Evolutionary conservation across 2,888 invertebrate species (phyloP), one percentile per base, ranked within the genome.

Genomic region (Agrochola circellaris): DNA sequence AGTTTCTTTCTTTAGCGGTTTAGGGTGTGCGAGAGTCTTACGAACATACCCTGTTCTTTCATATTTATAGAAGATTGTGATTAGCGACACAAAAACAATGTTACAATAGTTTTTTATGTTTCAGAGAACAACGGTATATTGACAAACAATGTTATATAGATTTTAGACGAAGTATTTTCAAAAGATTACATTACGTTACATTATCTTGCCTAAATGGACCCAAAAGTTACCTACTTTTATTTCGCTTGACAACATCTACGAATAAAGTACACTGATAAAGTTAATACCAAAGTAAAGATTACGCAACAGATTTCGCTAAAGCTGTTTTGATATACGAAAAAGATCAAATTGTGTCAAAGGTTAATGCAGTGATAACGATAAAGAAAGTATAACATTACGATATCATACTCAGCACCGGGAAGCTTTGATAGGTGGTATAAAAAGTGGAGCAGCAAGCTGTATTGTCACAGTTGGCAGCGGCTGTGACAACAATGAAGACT

Each of bases 401-500:
- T 54, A 71, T 2, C n/a, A 64, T 62, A 71, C 26, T 38, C 11
- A 13, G 61, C 17, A 61, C 48, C 56, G 67, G 34, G 38, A 65
- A 56, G 42, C 34, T n/a, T 65, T 15, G 65, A 74, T 60, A 74
- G 20, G 15, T 45, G 45, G 77, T 88, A 86, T 89, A 86, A 67
- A 88, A 78, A 30, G 73, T 20, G 61, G 8, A 65, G 15, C 42
- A 60, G 9, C 15, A 8, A 38, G n/a, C 38, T 26, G 67, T 58
- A 38, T 56, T 60, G 30, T 62, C 60, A 93, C 92, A 93, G 93
- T 92, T 91, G 78, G 78, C 87, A 83, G 83, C 82, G 82, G 79
- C 80, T 82, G 81, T 76, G 82, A 77, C 80, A 85, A 93, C 88
- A 79, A 94, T 93, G 95, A 95, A 93, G 92, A 92, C 93, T 91